Evolutionary conservation across 2,797 vertebrate species (phyloP), one percentile per base, ranked within the genome.

Genomic region (Oreochromis grahami): DNA sequence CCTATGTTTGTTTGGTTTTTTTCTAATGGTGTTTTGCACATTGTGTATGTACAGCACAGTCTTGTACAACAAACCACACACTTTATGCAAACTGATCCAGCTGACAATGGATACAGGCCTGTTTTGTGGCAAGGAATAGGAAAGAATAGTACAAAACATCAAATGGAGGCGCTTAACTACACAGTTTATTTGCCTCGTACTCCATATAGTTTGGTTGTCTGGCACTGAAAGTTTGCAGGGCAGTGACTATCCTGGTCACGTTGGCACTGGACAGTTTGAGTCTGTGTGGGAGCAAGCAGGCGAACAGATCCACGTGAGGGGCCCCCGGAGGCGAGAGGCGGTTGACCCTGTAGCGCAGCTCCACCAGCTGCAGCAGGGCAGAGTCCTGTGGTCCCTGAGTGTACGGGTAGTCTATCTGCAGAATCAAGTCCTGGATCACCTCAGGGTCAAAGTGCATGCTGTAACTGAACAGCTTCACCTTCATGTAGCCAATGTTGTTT

Each of bases 361-460:
- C 98, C 82, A 98, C 95, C 74, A 99, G 95, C 94, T 99, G 98
- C 95, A 98, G 96, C 94, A 99, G 96, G 8, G 98, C 98, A 0
- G 98, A 98, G 94, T 99, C 98, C 96, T 98, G 98, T 26, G 98
- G 99, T 93, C 98, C 98, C 97, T 98, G 98, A 96, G 98, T 99
- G 83, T 99, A 99, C 14, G 98, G 98, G 95, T 99, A 99, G 96
- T 99, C 98, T 94, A 99, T 95, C 96, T 99, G 98, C 94, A 99
- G 96, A 86, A 99, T 99, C 95, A 99, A 95, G 93, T 99, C 98
- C 94, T 98, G 97, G 85, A 99, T 99, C 0, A 98, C 98, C 88
- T 99, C 98, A 0, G 98, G 98, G 96, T 99, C 98, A 50, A 99
- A 99, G 96, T 99, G 98, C 97, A 98, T 98, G 94, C 98, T 98